Evolutionary conservation across 2,888 invertebrate genomes (phyloP), one percentile per base, ranked within the genome.

Genomic region (Omphaloscelis lunosa): DNA sequence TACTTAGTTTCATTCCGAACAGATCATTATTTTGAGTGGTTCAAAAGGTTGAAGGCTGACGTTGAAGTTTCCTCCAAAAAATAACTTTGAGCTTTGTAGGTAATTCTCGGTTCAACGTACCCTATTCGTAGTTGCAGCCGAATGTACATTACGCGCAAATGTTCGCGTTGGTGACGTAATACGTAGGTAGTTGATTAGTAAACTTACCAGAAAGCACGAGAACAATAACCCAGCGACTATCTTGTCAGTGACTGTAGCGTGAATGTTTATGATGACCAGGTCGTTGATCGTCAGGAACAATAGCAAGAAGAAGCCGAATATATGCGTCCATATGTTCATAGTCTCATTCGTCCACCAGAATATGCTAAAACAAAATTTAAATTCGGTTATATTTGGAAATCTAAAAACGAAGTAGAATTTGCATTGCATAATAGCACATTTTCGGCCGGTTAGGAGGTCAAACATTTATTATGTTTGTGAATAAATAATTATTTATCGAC

Each of bases 331-430:
- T 92, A 99, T 99, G 93, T 99, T 99, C 93, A 99, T 97, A 0
- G 99, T 99, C 95, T 99, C 99, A 94, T 99, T 99, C 76, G 99
- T 99, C 99, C 99, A 99, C 98, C 99, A 98, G 96, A 99, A 99
- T 92, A 99, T 97, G 94, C 99, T 99, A 96, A 84, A 97, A 94
- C 85, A 91, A 80, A 82, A 83, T 78, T 70, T 65, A 69, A 87
- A 78, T 78, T 59, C 68, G 56, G 34, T 82, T 71, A 62, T 51
- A 75, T 69, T 77, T 78, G 34, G 72, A 80, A 86, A 76, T 34
- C 9, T 68, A 27, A 56, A 70, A 70, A 61, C 51, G 20, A 71
- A 27, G 23, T 34, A 48, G 39, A 65, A 81, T 82, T 85, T 69
- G 61, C 63, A 83, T 83, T 82, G 62, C 73, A 66, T 82, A 77